These are phyloP conservation scores for Dipodomys merriami DNA, from an alignment of 2,113 vertebrate species.

Conservation along the genomic window DNA sequence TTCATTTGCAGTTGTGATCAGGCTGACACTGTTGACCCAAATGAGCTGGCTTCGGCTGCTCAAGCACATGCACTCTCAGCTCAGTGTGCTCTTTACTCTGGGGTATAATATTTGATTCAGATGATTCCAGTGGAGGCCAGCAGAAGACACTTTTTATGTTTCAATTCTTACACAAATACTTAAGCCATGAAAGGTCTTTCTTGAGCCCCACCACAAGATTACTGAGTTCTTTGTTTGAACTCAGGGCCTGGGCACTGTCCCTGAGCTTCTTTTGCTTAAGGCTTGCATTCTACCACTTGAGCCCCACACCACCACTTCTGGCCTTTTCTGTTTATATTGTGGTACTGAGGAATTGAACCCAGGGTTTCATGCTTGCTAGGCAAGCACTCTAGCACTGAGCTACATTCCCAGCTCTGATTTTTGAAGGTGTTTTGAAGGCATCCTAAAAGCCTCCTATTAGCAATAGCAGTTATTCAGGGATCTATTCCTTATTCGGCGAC, in stretches of 20 bases:
- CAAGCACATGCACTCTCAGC: not conserved
- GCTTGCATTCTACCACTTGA: too few species aligned
- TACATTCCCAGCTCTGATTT: too few species aligned
- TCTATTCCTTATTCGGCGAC: not conserved
- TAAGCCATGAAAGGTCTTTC: not conserved
- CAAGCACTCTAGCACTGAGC: too few species aligned
- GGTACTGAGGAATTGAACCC: too few species aligned
- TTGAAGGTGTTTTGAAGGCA: not conserved
- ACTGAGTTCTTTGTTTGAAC: too few species aligned
- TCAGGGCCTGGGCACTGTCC: too few species aligned
- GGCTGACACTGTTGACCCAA: constrained; percentile 6
- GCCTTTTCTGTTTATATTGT: too few species aligned
- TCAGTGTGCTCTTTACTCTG: not conserved
- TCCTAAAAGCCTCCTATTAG: not conserved
- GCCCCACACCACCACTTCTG: too few species aligned
- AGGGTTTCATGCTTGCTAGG: too few species aligned
- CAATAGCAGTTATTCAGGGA: not conserved
- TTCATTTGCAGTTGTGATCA: constrained; percentile 30
- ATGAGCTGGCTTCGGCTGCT: not conserved
- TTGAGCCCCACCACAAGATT: not conserved
- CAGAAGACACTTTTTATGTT: not conserved
- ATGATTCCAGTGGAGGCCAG: not conserved
- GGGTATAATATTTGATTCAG: not conserved
- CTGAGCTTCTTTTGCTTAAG: too few species aligned
- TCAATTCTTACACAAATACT: not conserved